Base-by-base conservation (phyloP, 2,888 invertebrate genomes). In the Oxyscelio sp. region DNA sequence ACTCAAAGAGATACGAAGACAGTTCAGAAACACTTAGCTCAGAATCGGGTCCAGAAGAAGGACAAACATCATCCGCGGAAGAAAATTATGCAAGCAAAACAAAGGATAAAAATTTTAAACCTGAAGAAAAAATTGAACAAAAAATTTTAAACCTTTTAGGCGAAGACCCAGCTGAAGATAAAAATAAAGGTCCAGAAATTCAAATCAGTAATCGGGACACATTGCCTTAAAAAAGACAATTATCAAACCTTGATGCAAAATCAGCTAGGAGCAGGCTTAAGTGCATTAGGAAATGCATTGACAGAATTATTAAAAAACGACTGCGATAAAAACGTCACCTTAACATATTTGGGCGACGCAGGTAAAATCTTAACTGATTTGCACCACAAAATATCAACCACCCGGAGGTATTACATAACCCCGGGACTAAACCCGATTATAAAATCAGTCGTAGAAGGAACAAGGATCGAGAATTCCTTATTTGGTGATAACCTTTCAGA, bases 351-450 rank as follows among this genome's bases (percentile, higher is more conserved):
- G 15, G 54, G 40, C 8, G 68, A 68, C 43, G 40, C 40, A 2
- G 54, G 68, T 31, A 34, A 13, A 38, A 21, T 66, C 3, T 66
- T 66, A 6, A 22, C 66, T 13, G 66, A 66, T n/a, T 38, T 66
- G 0, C 66, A 87, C 92, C 94, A 17, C 94, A 95, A 17, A 87
- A 95, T 66, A 91, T 90, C 86, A 15, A 13, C 31, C 4, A 34
- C 59, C 0, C 15, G 71, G 19, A 17, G 71, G 0, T 59, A 58
- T 8, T 71, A 34, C 19, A 56, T 65, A 5, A 27, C 22, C 4
- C 63, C 74, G 27, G 56, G 63, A 3, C 27, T n/a, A n/a, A n/a
- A n/a, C n/a, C n/a, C n/a, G n/a, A n/a, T n/a, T n/a, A n/a, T n/a
- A n/a, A n/a, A n/a, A n/a, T n/a, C n/a, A n/a, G n/a, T n/a, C n/a